A percentile compares a stretch with the other conserved stretches of the same genome.
phyloP scores from a whole-genome alignment of 2,797 vertebrate species.

The Melopsittacus undulatus region DNA sequence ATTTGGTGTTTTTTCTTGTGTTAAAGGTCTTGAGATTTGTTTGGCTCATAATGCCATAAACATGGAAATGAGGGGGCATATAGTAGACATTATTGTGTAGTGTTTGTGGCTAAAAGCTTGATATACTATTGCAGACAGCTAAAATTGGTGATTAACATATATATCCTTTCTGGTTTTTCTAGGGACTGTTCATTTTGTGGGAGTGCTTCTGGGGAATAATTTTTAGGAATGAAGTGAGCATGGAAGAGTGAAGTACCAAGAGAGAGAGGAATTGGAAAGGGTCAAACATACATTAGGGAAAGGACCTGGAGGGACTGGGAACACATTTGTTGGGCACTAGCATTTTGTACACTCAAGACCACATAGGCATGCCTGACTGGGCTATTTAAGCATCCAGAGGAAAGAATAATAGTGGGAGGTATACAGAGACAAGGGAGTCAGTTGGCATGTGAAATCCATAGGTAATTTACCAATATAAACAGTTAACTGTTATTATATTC shows the following conservation, averaged over 20 bases:
- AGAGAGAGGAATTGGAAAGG: background rate
- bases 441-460: background rate
- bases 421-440: background rate
- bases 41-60: background rate
- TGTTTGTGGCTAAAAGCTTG: background rate
- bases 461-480: background rate
- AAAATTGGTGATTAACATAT: background rate
- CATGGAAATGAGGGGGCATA: background rate
- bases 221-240: background rate
- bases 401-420: background rate
- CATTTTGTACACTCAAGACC: background rate
- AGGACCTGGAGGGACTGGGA: background rate
- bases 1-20: background rate
- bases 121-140: background rate
- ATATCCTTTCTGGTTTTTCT: background rate
- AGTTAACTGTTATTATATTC: too few relatives aligned
- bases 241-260: background rate
- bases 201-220: background rate
- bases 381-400: background rate
- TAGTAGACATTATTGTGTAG: background rate
- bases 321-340: background rate
- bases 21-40: background rate
- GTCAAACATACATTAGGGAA: background rate
- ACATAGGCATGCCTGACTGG: background rate
- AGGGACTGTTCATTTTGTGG: background rate